A percentile compares a stretch with the other conserved stretches of the same genome.
phyloP scores from a whole-genome alignment of 2,113 vertebrate genomes.

The Furnarius figulus region DNA sequence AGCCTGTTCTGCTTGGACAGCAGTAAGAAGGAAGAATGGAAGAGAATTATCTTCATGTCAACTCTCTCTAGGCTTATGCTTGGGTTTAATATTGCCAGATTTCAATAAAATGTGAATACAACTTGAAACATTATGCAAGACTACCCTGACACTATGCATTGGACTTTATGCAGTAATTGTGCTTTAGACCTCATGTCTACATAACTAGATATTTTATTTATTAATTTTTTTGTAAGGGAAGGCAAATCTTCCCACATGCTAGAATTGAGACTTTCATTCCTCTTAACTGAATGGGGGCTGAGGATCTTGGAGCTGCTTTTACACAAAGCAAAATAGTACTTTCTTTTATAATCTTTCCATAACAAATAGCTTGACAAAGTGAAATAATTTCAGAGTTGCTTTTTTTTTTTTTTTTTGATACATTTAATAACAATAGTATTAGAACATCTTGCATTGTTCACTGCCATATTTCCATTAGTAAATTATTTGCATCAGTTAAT shows the following conservation, averaged over 20 bases:
- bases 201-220: not conserved
- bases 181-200: not conserved
- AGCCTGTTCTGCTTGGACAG: not conserved
- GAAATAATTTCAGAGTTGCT: not conserved
- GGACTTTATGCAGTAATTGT: not conserved
- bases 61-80: not conserved
- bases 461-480: not conserved
- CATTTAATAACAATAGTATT: not conserved
- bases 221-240: not conserved
- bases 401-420: not conserved
- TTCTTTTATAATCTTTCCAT: not conserved
- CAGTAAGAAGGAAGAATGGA: not conserved
- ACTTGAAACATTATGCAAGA: not conserved
- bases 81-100: not conserved
- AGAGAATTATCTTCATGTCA: not conserved
- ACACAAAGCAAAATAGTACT: not conserved
- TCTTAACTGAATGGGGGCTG: not conserved
- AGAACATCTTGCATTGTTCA: not conserved
- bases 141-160: not conserved
- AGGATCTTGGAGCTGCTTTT: not conserved
- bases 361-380: not conserved
- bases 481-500: not conserved
- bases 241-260: not conserved
- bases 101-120: not conserved
- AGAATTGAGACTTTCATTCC: not conserved